Conservation (phyloP, 2,888 invertebrate species). For the Syrista parreyssii region DNA sequence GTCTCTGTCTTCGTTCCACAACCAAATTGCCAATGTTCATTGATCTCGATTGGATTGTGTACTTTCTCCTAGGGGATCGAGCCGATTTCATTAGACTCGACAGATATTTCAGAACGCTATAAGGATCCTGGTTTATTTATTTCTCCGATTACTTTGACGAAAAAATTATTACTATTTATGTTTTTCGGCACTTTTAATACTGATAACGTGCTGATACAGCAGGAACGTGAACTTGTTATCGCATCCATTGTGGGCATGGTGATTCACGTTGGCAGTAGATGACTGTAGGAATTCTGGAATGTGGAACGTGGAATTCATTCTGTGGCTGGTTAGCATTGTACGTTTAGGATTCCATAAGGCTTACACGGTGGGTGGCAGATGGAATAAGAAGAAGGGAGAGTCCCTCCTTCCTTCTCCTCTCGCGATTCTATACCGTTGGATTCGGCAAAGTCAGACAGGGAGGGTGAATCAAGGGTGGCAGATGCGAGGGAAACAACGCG, state of each 20-base stretch:
- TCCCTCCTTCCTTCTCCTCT: conserved; percentile 21
- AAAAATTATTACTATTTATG: neutral
- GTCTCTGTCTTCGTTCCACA: neutral
- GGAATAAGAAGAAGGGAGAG: conserved; percentile 42
- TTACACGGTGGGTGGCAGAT: conserved; percentile 53
- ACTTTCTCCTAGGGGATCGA: neutral
- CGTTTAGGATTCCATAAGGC: conserved; percentile 9
- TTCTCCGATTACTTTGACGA: neutral
- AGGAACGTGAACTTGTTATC: neutral
- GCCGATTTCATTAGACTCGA: neutral
- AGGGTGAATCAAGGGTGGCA: conserved; percentile 28
- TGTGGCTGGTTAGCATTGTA: neutral
- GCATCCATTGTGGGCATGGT: neutral
- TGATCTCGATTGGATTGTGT: neutral
- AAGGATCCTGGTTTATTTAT: neutral
- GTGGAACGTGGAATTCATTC: conserved; percentile 2
- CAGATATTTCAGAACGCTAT: neutral
- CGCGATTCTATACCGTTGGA: neutral
- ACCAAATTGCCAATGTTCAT: too few relatives aligned
- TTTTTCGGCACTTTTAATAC: neutral
- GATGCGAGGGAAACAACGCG: conserved; percentile 28
- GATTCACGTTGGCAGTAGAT: neutral
- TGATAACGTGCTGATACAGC: neutral
- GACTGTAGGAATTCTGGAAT: neutral
- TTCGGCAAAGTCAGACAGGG: conserved; percentile 14